These are phyloP conservation scores for Pelochelys cantorii DNA, from an alignment of 2,797 vertebrate genomes.

Conservation along the genomic window DNA sequence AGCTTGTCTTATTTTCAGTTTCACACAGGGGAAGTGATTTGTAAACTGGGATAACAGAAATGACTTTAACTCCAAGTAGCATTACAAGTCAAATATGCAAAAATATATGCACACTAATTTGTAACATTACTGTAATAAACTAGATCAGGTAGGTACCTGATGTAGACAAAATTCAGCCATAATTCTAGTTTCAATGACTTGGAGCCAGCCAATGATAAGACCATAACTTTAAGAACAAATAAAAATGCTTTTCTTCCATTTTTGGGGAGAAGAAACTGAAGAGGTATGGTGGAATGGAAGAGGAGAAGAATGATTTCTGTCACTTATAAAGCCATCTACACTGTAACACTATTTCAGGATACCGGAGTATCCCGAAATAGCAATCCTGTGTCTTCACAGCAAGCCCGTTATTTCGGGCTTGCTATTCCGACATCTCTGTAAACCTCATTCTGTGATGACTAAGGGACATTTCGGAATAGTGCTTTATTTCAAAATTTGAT, in stretches of 20 bases:
- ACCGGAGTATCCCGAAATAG: no score
- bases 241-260: background rate
- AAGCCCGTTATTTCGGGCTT: no score
- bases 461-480: no score
- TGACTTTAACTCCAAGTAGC: background rate
- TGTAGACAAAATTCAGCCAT: background rate
- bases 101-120: background rate
- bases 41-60: background rate
- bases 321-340: conserved; percentile 11
- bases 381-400: no score
- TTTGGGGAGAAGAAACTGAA: background rate
- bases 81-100: background rate
- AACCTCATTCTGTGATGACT: no score
- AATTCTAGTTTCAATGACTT: background rate
- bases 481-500: no score
- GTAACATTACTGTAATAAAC: background rate
- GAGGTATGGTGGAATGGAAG: background rate
- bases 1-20: conserved; percentile 10
- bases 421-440: no score
- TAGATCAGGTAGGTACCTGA: background rate
- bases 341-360: no score
- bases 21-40: background rate
- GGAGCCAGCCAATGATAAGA: background rate
- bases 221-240: background rate
- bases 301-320: conserved; percentile 13